These are phyloP conservation scores for Trochalopteron elliotii DNA, from an alignment of 2,113 vertebrate species.

Conservation along the genomic window DNA sequence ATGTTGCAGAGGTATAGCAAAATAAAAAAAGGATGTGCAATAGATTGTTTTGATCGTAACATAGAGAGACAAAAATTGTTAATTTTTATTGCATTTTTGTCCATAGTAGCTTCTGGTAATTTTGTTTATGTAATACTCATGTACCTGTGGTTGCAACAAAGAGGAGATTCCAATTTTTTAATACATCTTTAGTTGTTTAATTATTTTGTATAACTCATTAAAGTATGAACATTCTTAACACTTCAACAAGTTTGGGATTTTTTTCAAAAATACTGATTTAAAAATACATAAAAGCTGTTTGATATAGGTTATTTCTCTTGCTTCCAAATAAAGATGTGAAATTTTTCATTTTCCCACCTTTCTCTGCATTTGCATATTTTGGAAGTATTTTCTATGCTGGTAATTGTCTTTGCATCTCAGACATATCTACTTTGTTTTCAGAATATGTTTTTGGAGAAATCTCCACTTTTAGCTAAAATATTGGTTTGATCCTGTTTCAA, in stretches of 20 bases:
- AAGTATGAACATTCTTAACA: background rate
- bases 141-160: background rate
- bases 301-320: background rate
- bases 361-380: background rate
- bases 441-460: background rate
- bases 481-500: background rate
- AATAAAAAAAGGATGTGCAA: background rate
- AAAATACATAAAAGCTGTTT: background rate
- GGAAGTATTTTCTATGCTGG: background rate
- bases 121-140: background rate
- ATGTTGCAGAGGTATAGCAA: constrained; percentile 8
- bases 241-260: background rate
- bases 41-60: background rate
- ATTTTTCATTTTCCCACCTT: background rate
- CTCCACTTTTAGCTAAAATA: background rate
- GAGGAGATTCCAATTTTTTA: background rate
- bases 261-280: background rate
- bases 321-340: background rate
- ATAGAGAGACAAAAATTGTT: background rate
- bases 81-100: background rate
- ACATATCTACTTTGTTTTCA: background rate
- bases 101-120: background rate
- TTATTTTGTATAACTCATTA: background rate
- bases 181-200: background rate
- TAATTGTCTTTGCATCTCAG: background rate